Conservation (phyloP, 2,797 vertebrate genomes). For the Oreochromis grahami region DNA sequence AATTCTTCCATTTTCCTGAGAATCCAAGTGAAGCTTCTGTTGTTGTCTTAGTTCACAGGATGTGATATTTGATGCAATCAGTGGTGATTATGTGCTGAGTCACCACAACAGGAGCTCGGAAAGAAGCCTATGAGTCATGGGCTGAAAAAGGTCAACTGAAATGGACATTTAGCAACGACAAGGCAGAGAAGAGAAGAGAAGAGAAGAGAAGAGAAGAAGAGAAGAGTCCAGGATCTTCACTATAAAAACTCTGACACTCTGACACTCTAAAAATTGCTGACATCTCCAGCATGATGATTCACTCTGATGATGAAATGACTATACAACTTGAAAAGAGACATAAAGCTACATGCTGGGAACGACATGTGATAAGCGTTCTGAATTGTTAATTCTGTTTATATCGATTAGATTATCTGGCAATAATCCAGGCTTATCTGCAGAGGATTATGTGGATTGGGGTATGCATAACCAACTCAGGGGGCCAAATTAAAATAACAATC, state of each 20-base stretch:
- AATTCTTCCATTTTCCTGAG: neutral
- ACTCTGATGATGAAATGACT: constrained; percentile 3
- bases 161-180: constrained; percentile 21
- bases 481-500: constrained; percentile 31
- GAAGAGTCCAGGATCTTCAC: neutral
- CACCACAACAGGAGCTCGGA: constrained; percentile 34
- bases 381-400: constrained; percentile 56
- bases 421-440: constrained; percentile 31
- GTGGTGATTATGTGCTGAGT: constrained; percentile 56
- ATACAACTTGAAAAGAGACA: neutral
- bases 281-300: neutral
- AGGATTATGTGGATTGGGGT: constrained; percentile 15
- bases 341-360: neutral
- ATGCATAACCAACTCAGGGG: constrained; percentile 28
- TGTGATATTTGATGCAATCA: constrained; percentile 46
- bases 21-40: neutral
- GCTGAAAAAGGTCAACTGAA: constrained; percentile 49
- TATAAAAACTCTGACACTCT: neutral
- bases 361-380: constrained; percentile 23
- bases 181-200: neutral
- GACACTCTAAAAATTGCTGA: neutral
- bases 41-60: constrained; percentile 27
- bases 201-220: neutral
- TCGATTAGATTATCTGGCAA: constrained; percentile 52
- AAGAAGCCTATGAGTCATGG: constrained; percentile 50